Evolutionary conservation across 2,797 vertebrate genomes (phyloP).

Genomic region (Coendou prehensilis): DNA sequence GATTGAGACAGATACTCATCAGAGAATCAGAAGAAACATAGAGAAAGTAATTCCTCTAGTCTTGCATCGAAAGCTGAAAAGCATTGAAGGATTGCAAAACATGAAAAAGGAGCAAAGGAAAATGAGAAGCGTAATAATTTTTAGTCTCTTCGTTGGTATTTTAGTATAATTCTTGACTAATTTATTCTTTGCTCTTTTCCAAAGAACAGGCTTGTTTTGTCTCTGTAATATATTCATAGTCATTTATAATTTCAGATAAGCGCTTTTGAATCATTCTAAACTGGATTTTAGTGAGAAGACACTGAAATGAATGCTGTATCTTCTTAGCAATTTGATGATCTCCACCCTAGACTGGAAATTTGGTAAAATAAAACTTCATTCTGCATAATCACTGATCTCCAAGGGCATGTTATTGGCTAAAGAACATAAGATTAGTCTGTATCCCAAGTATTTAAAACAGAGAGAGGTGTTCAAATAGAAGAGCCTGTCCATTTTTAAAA

Average conservation of each 20-base stretch:
- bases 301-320: background rate
- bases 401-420: background rate
- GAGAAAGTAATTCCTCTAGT: constrained; percentile 52
- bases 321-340: background rate
- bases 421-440: background rate
- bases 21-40: constrained; percentile 22
- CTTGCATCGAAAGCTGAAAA: constrained; percentile 35
- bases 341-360: background rate
- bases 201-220: constrained; percentile 53
- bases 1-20: background rate
- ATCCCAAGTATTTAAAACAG: background rate
- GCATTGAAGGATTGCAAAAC: constrained; percentile 17
- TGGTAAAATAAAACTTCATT: background rate
- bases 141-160: constrained; percentile 51
- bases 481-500: background rate
- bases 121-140: constrained; percentile 52
- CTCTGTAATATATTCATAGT: constrained; percentile 45
- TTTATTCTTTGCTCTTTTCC: constrained; percentile 57
- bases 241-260: constrained; percentile 67
- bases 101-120: constrained; percentile 3
- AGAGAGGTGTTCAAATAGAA: background rate
- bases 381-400: background rate
- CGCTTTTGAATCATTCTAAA: constrained; percentile 27
- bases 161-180: constrained; percentile 48
- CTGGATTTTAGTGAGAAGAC: constrained; percentile 48